A percentile compares a stretch with the other conserved stretches of the same genome.
Evolutionary conservation across 2,797 vertebrate genomes (phyloP).

Genomic region (Ambastaia sidthimunki): DNA sequence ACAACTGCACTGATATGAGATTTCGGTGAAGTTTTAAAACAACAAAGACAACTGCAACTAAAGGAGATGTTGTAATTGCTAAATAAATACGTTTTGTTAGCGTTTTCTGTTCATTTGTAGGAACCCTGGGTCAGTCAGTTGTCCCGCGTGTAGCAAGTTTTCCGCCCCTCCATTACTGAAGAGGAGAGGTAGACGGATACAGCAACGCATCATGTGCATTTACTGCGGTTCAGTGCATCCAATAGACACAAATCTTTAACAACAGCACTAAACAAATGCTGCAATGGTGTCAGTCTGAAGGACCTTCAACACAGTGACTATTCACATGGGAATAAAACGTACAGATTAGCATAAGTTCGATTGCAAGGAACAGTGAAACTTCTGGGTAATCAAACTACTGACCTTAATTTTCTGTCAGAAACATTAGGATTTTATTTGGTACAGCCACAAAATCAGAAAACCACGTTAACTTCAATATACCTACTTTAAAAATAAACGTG

Average conservation of each 20-base stretch:
- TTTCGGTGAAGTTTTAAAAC: not conserved
- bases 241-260: slow-evolving; percentile 35
- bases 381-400: slow-evolving; percentile 38
- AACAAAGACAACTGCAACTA: slow-evolving; percentile 1
- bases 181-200: slow-evolving; percentile 46
- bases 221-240: slow-evolving; percentile 40
- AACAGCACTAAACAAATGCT: slow-evolving; percentile 39
- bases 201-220: slow-evolving; percentile 35
- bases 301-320: slow-evolving; percentile 34
- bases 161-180: slow-evolving; percentile 44
- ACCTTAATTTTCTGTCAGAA: slow-evolving; percentile 36
- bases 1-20: slow-evolving; percentile 1
- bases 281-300: slow-evolving; percentile 31
- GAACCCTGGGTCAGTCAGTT: slow-evolving; percentile 39
- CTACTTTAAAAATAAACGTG: slow-evolving; percentile 14
- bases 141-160: slow-evolving; percentile 22
- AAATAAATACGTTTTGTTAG: slow-evolving; percentile 24
- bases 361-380: slow-evolving; percentile 7
- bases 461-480: slow-evolving; percentile 23
- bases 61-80: slow-evolving; percentile 25
- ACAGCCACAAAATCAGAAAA: slow-evolving; percentile 42
- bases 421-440: slow-evolving; percentile 47
- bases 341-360: slow-evolving; percentile 19
- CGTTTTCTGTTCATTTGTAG: slow-evolving; percentile 34
- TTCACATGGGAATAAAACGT: slow-evolving; percentile 20